These are phyloP conservation scores for Diplodus sargus DNA, from an alignment of 2,797 vertebrate genomes.

Conservation along the genomic window DNA sequence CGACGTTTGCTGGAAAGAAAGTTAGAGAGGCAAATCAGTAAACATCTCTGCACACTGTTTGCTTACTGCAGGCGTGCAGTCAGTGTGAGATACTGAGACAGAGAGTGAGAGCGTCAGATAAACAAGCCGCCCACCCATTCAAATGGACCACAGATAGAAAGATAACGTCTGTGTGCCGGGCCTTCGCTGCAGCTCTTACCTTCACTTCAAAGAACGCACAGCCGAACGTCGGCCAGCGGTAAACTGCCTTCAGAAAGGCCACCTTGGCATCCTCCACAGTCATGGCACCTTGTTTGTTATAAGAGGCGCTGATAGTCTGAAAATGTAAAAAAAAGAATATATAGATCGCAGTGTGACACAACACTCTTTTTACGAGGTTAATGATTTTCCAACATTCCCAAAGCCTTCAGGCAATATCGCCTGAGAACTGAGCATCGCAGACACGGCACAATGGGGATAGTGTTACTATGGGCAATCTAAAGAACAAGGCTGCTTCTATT, in stretches of 20 bases:
- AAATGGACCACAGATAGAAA: neutral
- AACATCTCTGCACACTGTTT: neutral
- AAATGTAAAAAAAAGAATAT: conserved; percentile 21
- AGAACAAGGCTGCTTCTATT: conserved; percentile 10
- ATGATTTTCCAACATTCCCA: conserved; percentile 29
- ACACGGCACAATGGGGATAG: conserved; percentile 33
- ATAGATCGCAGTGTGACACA: neutral
- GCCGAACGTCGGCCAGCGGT: conserved; percentile 94
- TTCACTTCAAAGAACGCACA: conserved; percentile 98
- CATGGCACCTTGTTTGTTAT: conserved; percentile 87
- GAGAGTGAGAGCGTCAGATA: conserved; percentile 24
- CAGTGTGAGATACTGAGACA: neutral
- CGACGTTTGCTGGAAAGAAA: conserved; percentile 91
- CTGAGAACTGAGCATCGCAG: conserved; percentile 15
- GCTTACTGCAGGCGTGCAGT: conserved; percentile 3
- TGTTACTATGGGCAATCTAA: conserved; percentile 38
- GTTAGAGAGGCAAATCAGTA: neutral
- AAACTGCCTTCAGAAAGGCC: conserved; percentile 90
- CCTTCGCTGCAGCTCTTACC: conserved; percentile 79
- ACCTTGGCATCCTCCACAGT: conserved; percentile 90
- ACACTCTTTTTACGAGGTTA: conserved; percentile 41
- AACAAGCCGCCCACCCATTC: conserved; percentile 5
- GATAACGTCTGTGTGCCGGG: neutral
- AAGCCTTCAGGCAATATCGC: conserved; percentile 45
- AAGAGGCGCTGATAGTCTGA: conserved; percentile 87